phyloP scores from a whole-genome alignment of 2,888 invertebrate genomes.

The Argyresthia albistria region DNA sequence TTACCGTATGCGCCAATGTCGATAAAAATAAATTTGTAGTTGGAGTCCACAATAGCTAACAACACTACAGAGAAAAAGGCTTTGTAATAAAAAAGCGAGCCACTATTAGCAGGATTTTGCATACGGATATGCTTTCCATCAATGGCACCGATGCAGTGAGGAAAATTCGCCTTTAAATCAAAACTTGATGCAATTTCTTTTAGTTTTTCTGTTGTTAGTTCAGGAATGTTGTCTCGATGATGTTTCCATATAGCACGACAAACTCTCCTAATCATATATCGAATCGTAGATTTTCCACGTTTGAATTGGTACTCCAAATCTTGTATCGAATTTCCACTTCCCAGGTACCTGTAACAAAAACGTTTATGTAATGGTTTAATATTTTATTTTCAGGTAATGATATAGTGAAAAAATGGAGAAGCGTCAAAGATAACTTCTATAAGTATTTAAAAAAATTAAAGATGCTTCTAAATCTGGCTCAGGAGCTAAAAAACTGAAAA shows the following conservation, averaged over 20 bases:
- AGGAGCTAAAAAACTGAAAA: slow-evolving; percentile 9
- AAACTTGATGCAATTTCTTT: slow-evolving; percentile 5
- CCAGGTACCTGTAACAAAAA: slow-evolving; percentile 11
- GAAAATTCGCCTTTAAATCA: slow-evolving; percentile 7
- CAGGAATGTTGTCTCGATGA: slow-evolving; percentile 8
- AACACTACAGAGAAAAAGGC: slow-evolving; percentile 6
- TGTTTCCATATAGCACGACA: slow-evolving; percentile 11
- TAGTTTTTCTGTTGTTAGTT: slow-evolving; percentile 9
- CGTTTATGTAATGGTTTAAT: slow-evolving; percentile 5
- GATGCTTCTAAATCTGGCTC: slow-evolving; percentile 2
- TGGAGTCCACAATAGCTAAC: slow-evolving; percentile 6
- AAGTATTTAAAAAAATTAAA: slow-evolving; percentile 2
- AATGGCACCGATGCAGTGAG: slow-evolving; percentile 6
- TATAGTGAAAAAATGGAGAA: slow-evolving; percentile 12
- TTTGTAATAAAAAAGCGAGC: slow-evolving; percentile 5
- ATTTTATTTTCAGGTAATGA: slow-evolving; percentile 10
- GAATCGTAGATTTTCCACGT: slow-evolving; percentile 11
- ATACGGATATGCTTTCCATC: slow-evolving; percentile 7
- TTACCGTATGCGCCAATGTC: slow-evolving; percentile 11
- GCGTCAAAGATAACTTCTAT: slow-evolving; percentile 2
- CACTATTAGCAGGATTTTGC: slow-evolving; percentile 5
- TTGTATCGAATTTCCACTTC: slow-evolving; percentile 10
- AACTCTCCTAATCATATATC: slow-evolving; percentile 8
- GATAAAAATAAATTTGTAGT: slow-evolving; percentile 10
- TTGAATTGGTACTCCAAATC: slow-evolving; percentile 11